phyloP scores from a whole-genome alignment of 2,888 invertebrate species.

The Drymonia ruficornis region DNA sequence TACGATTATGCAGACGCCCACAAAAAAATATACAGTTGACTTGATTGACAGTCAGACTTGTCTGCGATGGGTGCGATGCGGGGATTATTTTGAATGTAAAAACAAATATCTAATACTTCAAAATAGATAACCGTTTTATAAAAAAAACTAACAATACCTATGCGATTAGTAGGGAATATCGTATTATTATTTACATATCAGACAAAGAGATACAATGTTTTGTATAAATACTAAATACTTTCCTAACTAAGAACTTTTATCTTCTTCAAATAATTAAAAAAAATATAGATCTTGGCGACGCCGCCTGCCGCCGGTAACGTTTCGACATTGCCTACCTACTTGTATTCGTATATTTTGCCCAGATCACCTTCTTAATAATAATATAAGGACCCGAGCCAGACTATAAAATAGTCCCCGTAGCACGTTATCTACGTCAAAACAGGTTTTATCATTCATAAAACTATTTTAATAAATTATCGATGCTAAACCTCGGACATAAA shows the following conservation, averaged over 20 bases:
- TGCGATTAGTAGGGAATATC: background rate
- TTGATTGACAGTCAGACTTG: constrained; percentile 56
- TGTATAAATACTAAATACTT: too few species aligned
- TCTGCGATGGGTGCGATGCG: constrained; percentile 42
- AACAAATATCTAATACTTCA: background rate
- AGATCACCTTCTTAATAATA: constrained; percentile 39
- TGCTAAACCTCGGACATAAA: constrained; percentile 78
- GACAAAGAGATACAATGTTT: too few species aligned
- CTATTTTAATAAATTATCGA: constrained; percentile 80
- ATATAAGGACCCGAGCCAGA: constrained; percentile 47
- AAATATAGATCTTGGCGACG: too few species aligned
- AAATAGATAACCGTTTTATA: background rate
- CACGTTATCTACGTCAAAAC: constrained; percentile 55
- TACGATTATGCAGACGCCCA: constrained; percentile 63
- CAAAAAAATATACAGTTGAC: constrained; percentile 54
- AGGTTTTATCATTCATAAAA: constrained; percentile 80
- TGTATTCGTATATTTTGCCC: constrained; percentile 11
- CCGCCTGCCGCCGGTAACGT: too few species aligned
- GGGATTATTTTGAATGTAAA: constrained; percentile 17
- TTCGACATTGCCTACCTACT: too few species aligned
- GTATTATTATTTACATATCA: background rate
- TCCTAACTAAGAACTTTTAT: too few species aligned
- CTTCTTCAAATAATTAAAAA: too few species aligned
- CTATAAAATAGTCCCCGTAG: constrained; percentile 55
- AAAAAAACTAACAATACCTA: background rate